These are phyloP conservation scores for Lithobates sylvaticus DNA, from an alignment of 2,797 vertebrate species.

Conservation along the genomic window DNA sequence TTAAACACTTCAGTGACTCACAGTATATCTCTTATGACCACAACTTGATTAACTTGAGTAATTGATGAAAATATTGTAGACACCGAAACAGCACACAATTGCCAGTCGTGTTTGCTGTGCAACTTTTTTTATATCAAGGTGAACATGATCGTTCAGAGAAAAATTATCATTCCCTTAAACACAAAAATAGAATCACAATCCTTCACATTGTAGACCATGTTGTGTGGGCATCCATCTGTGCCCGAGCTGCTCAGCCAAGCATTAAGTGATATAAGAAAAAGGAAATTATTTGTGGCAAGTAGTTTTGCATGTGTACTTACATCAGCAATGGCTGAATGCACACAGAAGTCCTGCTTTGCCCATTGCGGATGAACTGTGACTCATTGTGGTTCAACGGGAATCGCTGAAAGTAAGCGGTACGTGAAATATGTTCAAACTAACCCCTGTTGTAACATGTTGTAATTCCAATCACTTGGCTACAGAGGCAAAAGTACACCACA, in stretches of 20 bases:
- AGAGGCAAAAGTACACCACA: too few relatives aligned
- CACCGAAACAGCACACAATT: neutral
- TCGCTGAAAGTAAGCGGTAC: too few relatives aligned
- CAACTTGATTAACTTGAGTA: neutral
- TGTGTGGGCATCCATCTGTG: neutral
- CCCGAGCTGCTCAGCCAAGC: neutral
- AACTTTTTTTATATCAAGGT: neutral
- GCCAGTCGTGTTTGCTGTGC: neutral
- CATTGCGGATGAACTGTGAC: neutral
- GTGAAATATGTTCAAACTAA: too few relatives aligned
- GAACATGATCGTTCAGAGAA: neutral
- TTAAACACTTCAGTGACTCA: constrained; percentile 1
- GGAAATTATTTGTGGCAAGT: constrained; percentile 1
- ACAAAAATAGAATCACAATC: neutral
- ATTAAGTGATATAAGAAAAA: neutral
- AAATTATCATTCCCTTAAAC: too few relatives aligned
- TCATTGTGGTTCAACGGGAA: too few relatives aligned
- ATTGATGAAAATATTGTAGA: neutral
- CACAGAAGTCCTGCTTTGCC: neutral
- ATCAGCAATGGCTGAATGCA: neutral
- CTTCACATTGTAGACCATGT: neutral
- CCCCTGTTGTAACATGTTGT: too few relatives aligned
- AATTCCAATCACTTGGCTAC: too few relatives aligned
- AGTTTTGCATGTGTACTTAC: neutral
- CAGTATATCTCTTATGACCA: neutral